Base-by-base conservation (phyloP, 2,888 invertebrate genomes). In the Eupithecia tripunctaria region DNA sequence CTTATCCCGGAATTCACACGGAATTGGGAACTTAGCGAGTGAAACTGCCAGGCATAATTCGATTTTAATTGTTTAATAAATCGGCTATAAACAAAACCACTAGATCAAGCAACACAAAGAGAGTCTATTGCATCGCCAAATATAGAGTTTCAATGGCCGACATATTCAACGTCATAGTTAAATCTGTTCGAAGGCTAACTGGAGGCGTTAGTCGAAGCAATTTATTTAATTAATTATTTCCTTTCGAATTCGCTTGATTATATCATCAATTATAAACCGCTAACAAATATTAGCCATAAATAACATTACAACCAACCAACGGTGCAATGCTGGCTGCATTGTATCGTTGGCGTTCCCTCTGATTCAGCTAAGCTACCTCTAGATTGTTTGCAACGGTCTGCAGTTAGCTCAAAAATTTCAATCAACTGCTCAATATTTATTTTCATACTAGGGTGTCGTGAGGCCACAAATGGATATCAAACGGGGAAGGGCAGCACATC, bases 191-290 rank as follows among this genome's bases (percentile, higher is more conserved):
- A 93, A 94, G 94, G 93, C 89, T 91, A 85, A 84, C 88, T 87
- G 92, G 90, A 86, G 93, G 93, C 92, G 93, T 91, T 87, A 86
- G 88, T 85, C 87, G 82, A 82, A 86, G 87, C 89, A 91, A 92
- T 91, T 91, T 90, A 89, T 88, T 89, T 86, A 89, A 91, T 91
- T 92, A 91, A 90, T 91, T 91, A 91, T 92, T 90, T 91, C 91
- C 92, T 92, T 93, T 93, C 93, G 83, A 91, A 91, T 89, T 85
- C 81, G 86, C 85, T 85, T 86, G 85, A 85, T 86, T 86, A 83
- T 78, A 88, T 88, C 82, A 51, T 51, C 12, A 21, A 51, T 6
- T 4, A 12, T 21, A 51, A 21, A 51, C 12, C 51, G 21, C 21
- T 51, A 21, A 10, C 21, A 47, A 47, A 47, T 47, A 47, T 47